Evolutionary conservation across 2,797 vertebrate species (phyloP).

Genomic region (Buceros bicornis): DNA sequence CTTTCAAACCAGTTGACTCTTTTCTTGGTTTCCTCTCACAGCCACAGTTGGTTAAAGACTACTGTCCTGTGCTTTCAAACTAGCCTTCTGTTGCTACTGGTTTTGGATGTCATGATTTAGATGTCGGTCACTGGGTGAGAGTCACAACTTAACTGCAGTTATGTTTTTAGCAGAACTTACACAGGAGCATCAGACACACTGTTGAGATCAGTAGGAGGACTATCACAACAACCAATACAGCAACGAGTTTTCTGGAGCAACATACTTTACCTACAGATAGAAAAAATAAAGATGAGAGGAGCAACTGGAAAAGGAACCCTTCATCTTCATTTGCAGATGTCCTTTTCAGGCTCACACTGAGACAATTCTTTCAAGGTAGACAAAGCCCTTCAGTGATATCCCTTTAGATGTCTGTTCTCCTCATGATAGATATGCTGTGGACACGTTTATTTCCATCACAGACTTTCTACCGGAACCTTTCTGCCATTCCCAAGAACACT

Average conservation of each 20-base stretch:
- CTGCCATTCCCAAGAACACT: neutral
- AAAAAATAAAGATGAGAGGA: neutral
- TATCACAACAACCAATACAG: neutral
- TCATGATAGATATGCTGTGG: fast-evolving
- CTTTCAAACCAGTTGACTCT: fast-evolving
- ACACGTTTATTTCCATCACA: neutral
- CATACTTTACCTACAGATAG: neutral
- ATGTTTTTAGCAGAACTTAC: neutral
- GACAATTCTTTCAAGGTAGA: neutral
- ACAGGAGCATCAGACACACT: neutral
- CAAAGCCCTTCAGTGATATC: neutral
- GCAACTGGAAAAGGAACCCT: neutral
- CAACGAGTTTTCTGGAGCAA: neutral
- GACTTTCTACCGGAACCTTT: neutral
- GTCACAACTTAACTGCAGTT: neutral
- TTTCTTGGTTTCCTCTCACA: fast-evolving
- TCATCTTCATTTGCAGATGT: neutral
- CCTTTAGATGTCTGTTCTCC: neutral
- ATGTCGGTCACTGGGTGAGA: neutral
- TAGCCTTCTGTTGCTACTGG: neutral
- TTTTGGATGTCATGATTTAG: neutral
- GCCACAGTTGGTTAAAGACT: neutral
- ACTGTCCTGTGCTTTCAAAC: neutral
- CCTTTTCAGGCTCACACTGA: neutral
- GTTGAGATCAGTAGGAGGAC: neutral